Conservation (phyloP, 2,113 vertebrate genomes). For the Nesogale talazaci region DNA sequence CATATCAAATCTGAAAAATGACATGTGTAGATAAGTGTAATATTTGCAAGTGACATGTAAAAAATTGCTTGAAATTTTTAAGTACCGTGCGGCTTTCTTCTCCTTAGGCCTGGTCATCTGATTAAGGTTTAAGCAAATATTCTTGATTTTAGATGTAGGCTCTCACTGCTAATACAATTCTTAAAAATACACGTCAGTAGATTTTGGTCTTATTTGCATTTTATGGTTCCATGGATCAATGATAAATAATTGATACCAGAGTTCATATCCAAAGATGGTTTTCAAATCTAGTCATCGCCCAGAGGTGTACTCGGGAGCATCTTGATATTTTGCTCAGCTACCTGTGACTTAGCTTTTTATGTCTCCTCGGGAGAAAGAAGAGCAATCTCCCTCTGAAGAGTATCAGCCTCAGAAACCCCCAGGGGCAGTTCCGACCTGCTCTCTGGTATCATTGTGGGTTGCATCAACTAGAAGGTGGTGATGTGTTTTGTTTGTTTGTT, state of each 20-base stretch:
- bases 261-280: neutral
- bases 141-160: neutral
- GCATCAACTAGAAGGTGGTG: no score
- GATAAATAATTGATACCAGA: neutral
- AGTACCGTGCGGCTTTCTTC: neutral
- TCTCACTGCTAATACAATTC: slow-evolving; percentile 4
- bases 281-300: neutral
- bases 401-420: no score
- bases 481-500: no score
- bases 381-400: no score
- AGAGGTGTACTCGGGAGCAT: no score
- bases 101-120: neutral
- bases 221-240: neutral
- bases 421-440: no score
- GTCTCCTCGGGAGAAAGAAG: neutral
- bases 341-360: neutral
- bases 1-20: no score
- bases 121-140: neutral
- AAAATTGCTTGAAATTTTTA: no score
- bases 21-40: no score
- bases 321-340: neutral
- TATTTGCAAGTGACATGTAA: no score
- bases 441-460: no score
- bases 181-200: neutral
- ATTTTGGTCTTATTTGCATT: neutral